phyloP scores from a whole-genome alignment of 2,888 invertebrate genomes.

The Prosapia bicincta region DNA sequence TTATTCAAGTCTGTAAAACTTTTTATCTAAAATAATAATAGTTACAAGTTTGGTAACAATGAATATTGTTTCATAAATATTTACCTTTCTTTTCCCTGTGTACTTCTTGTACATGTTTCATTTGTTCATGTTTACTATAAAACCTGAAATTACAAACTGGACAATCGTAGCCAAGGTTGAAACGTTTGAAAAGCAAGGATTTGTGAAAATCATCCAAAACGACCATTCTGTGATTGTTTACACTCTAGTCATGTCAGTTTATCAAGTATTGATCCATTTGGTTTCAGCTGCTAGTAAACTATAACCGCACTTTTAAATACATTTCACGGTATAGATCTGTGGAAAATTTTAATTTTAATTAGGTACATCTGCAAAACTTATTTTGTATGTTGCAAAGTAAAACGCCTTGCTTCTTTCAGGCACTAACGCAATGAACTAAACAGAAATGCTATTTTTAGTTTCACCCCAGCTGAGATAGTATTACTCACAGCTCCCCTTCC shows the following conservation, averaged over 20 bases:
- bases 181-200: conserved; percentile 20
- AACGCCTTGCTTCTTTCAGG: not conserved
- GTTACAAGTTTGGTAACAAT: no score
- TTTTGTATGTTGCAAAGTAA: not conserved
- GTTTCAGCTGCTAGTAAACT: not conserved
- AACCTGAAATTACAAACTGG: conserved; percentile 21
- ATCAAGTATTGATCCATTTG: not conserved
- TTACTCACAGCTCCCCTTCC: conserved; percentile 3
- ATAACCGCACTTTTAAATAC: not conserved
- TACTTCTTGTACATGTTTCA: conserved; percentile 5
- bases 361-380: not conserved
- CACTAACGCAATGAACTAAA: not conserved
- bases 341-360: no score
- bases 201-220: conserved; percentile 24
- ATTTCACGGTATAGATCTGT: not conserved
- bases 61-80: no score
- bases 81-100: conserved; percentile 4
- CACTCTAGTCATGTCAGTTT: not conserved
- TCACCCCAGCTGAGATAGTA: conserved; percentile 12
- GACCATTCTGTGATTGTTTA: conserved; percentile 8
- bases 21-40: no score
- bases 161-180: conserved; percentile 29
- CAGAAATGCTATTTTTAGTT: conserved; percentile 16
- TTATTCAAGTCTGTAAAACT: no score
- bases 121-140: conserved; percentile 14